Evolutionary conservation across 2,113 vertebrate species (phyloP), one percentile per base, ranked within the genome.

Genomic region (Centropristis striata): DNA sequence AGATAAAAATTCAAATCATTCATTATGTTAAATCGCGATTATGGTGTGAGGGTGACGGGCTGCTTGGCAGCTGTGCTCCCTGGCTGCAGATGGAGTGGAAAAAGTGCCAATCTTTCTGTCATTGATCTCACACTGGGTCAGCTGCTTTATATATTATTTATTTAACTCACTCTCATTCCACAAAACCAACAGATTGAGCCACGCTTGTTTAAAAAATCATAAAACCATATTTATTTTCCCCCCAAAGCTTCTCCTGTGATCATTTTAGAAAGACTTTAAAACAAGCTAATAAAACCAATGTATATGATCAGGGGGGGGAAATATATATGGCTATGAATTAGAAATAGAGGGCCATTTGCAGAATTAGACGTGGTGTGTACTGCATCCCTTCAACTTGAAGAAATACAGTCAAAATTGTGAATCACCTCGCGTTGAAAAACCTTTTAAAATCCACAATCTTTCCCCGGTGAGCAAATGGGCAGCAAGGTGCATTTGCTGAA

Each of bases 391-490:
- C 81, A 69, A 3, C 53, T 8, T 75, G 65, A 75, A 88, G 85
- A 88, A 88, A 89, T 87, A 86, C 78, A 81, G 71, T 67, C 74
- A 84, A 88, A 89, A 84, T 73, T 82, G 86, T 86, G 90, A 90
- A 93, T 92, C 68, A 92, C 78, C 81, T 75, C 71, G 68, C 85
- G 78, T 84, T 85, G 85, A 77, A 86, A 84, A 91, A 47, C 86
- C 81, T 87, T 90, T 92, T 88, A 88, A 86, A 90, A 86, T 53
- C 67, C 75, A 79, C 87, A 78, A 27, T 91, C 60, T 73, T 87
- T 72, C 81, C 74, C 64, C 54, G 83, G 65, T 71, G 81, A 85
- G 90, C 76, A 89, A 88, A 92, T 91, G 86, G 84, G 71, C 75
- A 79, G 80, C 86, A 90, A 88, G 84, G 88, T 90, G 85, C 88